Percentiles rank a stretch among this genome's conserved stretches.
Conservation (phyloP, 2,113 vertebrate species). For the Myotis brandtii region DNA sequence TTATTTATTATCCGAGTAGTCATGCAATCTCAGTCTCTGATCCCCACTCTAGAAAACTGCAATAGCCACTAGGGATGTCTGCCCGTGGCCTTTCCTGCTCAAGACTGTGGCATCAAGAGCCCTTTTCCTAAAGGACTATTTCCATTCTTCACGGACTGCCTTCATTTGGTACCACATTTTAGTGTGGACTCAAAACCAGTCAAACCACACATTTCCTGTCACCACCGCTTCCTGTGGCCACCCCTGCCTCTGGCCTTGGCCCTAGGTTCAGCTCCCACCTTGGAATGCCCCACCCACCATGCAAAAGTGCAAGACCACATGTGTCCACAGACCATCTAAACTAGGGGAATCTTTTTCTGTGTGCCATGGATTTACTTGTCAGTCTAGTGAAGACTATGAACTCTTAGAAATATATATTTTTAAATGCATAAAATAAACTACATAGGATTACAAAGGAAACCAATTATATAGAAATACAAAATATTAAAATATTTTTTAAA, state of each 20-base stretch:
- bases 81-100: neutral
- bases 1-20: neutral
- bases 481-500: slow-evolving; percentile 6
- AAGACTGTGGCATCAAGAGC: neutral
- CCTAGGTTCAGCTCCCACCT: neutral
- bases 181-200: neutral
- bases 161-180: neutral
- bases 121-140: neutral
- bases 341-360: neutral
- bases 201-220: neutral
- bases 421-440: slow-evolving; percentile 19
- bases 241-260: neutral
- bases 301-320: neutral
- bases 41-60: neutral
- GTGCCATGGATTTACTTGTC: neutral
- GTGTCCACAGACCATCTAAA: neutral
- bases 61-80: neutral
- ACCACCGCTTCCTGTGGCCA: neutral
- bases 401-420: slow-evolving; percentile 28
- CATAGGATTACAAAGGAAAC: neutral
- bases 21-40: neutral
- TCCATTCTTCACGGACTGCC: neutral
- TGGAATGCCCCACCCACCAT: neutral
- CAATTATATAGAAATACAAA: neutral
- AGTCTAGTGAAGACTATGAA: neutral